Evolutionary conservation across 2,113 vertebrate genomes (phyloP).

Genomic region (Halichoerus grypus): DNA sequence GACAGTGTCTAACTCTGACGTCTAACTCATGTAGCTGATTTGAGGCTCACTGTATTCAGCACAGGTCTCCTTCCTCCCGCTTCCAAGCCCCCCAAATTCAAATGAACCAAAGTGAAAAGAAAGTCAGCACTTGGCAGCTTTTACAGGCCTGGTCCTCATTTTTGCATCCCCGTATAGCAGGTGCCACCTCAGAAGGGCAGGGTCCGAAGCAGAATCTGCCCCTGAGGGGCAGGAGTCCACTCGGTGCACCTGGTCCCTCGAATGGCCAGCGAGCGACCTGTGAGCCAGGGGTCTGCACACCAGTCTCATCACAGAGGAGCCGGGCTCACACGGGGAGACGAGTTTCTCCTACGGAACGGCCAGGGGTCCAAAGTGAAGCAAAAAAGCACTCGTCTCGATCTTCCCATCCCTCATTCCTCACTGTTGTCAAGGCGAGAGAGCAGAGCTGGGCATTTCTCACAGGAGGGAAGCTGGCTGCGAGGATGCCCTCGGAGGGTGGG

Average conservation of each 20-base stretch:
- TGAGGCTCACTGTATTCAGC: neutral
- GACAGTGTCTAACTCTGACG: neutral
- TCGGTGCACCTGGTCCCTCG: no score
- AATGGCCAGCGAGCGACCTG: no score
- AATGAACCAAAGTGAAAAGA: neutral
- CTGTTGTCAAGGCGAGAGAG: no score
- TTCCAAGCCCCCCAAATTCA: neutral
- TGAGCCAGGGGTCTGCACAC: neutral
- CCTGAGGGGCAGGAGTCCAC: neutral
- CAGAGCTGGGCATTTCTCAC: neutral
- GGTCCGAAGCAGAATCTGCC: neutral
- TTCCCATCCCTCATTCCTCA: neutral
- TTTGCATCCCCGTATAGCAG: neutral
- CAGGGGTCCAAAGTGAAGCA: neutral
- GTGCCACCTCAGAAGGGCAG: neutral
- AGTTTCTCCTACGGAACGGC: neutral
- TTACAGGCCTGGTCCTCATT: neutral
- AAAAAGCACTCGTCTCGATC: neutral
- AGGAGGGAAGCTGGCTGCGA: neutral
- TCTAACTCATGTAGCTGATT: neutral
- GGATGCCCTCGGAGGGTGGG: neutral
- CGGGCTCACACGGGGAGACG: neutral
- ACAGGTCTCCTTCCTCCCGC: neutral
- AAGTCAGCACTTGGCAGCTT: neutral
- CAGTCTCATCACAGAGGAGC: neutral